Conservation (phyloP, 1,140 invertebrate species). For the Drosophila sturtevanti region DNA sequence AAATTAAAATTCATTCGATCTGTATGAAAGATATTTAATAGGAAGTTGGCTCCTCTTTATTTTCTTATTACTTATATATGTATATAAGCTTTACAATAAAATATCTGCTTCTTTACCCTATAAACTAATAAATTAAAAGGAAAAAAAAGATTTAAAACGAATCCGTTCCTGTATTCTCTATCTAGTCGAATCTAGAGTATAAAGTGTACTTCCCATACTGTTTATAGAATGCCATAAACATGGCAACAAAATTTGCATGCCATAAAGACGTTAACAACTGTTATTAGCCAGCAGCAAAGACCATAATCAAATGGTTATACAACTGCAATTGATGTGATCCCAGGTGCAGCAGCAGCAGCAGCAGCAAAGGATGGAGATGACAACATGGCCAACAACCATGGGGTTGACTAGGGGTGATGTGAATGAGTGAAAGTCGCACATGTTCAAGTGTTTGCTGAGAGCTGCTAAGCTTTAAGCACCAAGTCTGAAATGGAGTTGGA, state of each 20-base stretch:
- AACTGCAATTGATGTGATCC: constrained; percentile 45
- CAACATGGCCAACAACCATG: constrained; percentile 24
- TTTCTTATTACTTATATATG: too few relatives aligned
- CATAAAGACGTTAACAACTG: constrained; percentile 39
- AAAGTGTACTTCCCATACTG: background rate
- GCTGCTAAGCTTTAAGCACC: constrained; percentile 31
- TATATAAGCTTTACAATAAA: too few relatives aligned
- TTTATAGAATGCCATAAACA: constrained; percentile 43
- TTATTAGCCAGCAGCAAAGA: constrained; percentile 43
- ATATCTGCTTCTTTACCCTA: too few relatives aligned
- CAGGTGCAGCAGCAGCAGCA: constrained; percentile 7
- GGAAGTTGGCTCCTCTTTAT: too few relatives aligned
- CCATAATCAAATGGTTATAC: constrained; percentile 60
- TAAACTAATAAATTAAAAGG: too few relatives aligned
- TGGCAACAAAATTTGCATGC: constrained; percentile 15
- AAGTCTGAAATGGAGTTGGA: constrained; percentile 17
- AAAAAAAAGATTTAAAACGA: too few relatives aligned
- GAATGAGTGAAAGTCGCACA: constrained; percentile 56
- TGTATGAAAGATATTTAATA: too few relatives aligned
- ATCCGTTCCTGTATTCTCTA: too few relatives aligned
- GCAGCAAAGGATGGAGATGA: constrained; percentile 27
- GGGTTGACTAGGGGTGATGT: constrained; percentile 13
- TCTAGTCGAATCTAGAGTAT: background rate
- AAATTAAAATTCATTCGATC: too few relatives aligned
- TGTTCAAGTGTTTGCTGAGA: constrained; percentile 4